Evolutionary conservation across 2,113 vertebrate genomes (phyloP), one percentile per base, ranked within the genome.

Genomic region (Apeltes quadracus): DNA sequence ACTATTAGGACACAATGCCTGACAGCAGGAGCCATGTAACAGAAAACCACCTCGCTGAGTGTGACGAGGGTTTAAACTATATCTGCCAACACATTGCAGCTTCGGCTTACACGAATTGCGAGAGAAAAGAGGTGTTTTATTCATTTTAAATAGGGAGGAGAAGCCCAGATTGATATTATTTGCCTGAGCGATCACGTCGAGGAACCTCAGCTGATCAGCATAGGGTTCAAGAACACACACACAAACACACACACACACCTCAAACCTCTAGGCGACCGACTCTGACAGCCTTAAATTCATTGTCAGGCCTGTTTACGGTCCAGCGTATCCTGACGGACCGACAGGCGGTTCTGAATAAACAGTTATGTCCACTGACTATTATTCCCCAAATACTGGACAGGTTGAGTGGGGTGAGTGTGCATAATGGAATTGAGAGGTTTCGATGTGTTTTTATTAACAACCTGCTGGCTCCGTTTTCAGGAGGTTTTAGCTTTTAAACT

Each of bases 121-220:
- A 2, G 2, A 59, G 75, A 72, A 70, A 54, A 63, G 23, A 14
- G 27, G 27, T 1, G 22, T 69, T 50, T 39, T 48, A 66, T 53
- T 62, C 25, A 43, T 54, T 75, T 39, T 69, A 68, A 61, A 68
- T 64, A 39, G 69, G 9, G 1, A 29, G 59, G 77, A 56, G 56
- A 36, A 69, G 64, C 70, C 70, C 61, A 77, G 75, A 79, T 75
- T 75, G 68, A 79, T 72, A 27, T 53, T 86, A 76, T 88, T 89
- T 82, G 32, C 85, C 84, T 76, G 25, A 84, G 69, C 78, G 86
- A 86, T 82, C 81, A 84, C 62, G 73, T 55, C 25, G 41, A 72
- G 68, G 59, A 68, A 80, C 62, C 84, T 83, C 55, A 70, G 75
- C 75, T 83, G 84, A 87, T 68, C 72, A 39, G 61, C 56, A 75